Conservation (phyloP, 2,888 invertebrate species). For the Rhynchonema sp. region DNA sequence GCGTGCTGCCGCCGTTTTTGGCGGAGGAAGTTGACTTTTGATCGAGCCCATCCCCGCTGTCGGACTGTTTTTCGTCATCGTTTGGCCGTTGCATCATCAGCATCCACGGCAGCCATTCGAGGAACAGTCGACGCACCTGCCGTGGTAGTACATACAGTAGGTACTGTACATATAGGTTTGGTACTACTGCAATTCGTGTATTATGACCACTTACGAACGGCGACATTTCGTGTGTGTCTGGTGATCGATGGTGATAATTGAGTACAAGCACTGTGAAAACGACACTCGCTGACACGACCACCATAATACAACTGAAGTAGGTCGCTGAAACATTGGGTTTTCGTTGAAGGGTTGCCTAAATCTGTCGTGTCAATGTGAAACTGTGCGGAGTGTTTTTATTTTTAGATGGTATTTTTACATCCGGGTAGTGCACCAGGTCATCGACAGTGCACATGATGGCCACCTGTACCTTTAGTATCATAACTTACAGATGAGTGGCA, state of each 20-base stretch:
- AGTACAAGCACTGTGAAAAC: conserved; percentile 9
- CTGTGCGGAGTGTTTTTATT: too few relatives aligned
- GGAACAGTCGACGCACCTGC: conserved; percentile 85
- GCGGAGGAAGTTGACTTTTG: neutral
- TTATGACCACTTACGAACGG: neutral
- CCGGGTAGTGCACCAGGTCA: too few relatives aligned
- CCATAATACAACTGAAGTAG: conserved; percentile 9
- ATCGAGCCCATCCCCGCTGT: neutral
- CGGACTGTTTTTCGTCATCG: neutral
- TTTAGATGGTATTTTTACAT: too few relatives aligned
- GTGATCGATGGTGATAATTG: conserved; percentile 8
- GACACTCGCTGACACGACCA: conserved; percentile 7
- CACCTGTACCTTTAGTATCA: too few relatives aligned
- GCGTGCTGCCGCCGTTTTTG: neutral
- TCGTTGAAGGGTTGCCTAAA: too few relatives aligned
- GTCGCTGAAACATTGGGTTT: conserved; percentile 8
- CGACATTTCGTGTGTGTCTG: conserved; percentile 8
- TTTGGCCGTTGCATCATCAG: conserved; percentile 89
- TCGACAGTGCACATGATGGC: too few relatives aligned
- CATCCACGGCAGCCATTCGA: conserved; percentile 91
- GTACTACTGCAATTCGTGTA: too few relatives aligned
- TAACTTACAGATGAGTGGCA: conserved; percentile 84
- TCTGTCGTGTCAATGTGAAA: too few relatives aligned
- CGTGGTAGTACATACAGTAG: neutral
- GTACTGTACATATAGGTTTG: neutral